Conservation (phyloP, 92 coral and sea anemone species). For the Actinernus sp. region DNA sequence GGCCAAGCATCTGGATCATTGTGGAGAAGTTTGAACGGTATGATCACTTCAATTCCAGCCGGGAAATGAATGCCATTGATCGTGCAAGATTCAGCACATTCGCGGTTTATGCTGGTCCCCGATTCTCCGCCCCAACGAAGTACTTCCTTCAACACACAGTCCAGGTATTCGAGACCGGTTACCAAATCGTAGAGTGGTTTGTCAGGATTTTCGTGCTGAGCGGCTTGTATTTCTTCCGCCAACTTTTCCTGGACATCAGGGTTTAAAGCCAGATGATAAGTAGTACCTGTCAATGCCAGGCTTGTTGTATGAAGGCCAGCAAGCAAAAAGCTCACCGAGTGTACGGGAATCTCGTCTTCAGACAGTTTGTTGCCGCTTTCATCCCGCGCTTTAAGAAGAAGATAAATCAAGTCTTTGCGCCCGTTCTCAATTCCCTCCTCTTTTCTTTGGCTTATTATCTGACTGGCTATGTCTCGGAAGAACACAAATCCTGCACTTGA, state of each 20-base stretch:
- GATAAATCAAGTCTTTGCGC: not conserved
- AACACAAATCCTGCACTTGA: no score
- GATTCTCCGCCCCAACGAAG: no score
- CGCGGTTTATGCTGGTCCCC: not conserved
- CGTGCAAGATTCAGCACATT: constrained; percentile 36
- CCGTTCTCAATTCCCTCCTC: not conserved
- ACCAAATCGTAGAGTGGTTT: constrained; percentile 14
- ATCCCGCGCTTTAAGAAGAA: not conserved
- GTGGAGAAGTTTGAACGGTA: constrained; percentile 26
- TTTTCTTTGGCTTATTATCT: not conserved
- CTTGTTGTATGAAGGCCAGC: constrained; percentile 30
- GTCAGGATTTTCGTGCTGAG: constrained; percentile 6
- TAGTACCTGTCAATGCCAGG: not conserved
- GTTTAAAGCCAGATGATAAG: not conserved
- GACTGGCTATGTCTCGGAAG: not conserved
- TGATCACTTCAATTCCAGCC: constrained; percentile 7
- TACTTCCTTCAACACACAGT: constrained; percentile 17
- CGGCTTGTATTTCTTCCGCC: constrained; percentile 12
- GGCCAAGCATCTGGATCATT: constrained; percentile 59
- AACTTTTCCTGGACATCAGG: constrained; percentile 25
- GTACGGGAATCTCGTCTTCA: no score
- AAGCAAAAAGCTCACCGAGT: not conserved
- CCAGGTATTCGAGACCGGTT: constrained; percentile 11
- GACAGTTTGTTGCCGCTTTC: not conserved
- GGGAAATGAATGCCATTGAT: constrained; percentile 45